Percentiles rank a stretch among this genome's conserved stretches.
phyloP scores from a whole-genome alignment of 2,888 invertebrate genomes.

The Argyresthia albistria region DNA sequence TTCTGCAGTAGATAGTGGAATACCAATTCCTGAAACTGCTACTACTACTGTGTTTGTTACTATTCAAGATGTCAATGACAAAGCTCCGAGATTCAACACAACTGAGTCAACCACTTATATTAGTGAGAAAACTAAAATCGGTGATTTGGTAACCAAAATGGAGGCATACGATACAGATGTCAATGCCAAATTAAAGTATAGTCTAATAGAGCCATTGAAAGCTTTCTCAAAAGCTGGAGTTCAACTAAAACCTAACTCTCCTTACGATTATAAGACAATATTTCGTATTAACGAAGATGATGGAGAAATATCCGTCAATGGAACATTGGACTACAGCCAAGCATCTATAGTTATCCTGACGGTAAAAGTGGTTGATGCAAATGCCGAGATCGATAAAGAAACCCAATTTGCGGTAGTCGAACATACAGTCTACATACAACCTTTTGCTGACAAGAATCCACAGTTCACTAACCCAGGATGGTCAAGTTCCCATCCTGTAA shows the following conservation, averaged over 20 bases:
- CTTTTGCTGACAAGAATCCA: conserved; percentile 83
- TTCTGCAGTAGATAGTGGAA: conserved; percentile 82
- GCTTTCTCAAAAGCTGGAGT: conserved; percentile 85
- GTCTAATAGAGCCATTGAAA: conserved; percentile 76
- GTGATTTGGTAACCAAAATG: conserved; percentile 75
- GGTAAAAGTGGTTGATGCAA: conserved; percentile 78
- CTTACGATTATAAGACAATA: conserved; percentile 76
- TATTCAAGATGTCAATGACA: conserved; percentile 85
- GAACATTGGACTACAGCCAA: conserved; percentile 78
- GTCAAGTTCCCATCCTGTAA: conserved; percentile 78
- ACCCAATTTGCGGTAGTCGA: conserved; percentile 77
- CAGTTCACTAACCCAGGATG: conserved; percentile 81
- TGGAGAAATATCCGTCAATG: conserved; percentile 79
- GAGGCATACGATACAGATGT: conserved; percentile 80
- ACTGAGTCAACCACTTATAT: conserved; percentile 78
- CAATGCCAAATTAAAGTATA: conserved; percentile 78
- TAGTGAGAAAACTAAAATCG: conserved; percentile 77
- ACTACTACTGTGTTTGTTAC: conserved; percentile 82
- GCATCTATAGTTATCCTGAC: conserved; percentile 83
- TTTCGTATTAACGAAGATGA: conserved; percentile 80
- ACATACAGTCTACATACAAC: conserved; percentile 84
- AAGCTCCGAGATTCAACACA: conserved; percentile 81
- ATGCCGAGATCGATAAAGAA: conserved; percentile 77
- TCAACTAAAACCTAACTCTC: conserved; percentile 72
- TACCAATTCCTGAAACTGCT: conserved; percentile 83